phyloP scores from a whole-genome alignment of 2,888 invertebrate genomes.

The Anoncus sp. region DNA sequence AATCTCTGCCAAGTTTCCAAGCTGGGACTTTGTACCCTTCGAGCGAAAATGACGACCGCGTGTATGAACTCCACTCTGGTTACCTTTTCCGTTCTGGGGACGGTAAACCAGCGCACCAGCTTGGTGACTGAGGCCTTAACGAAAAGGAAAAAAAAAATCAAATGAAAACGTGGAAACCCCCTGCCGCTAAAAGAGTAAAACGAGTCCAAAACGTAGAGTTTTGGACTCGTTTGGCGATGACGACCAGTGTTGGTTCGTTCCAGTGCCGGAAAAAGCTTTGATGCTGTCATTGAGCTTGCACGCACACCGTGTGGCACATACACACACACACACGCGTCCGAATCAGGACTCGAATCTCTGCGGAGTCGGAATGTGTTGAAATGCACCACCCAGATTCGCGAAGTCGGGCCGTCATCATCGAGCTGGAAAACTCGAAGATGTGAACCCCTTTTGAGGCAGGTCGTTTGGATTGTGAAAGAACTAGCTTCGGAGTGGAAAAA shows the following conservation, averaged over 20 bases:
- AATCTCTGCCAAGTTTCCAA: slow-evolving; percentile 32
- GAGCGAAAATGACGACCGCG: slow-evolving; percentile 39
- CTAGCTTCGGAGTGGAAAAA: too few relatives aligned
- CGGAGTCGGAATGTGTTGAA: background rate
- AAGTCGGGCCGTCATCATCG: background rate
- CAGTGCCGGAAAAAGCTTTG: slow-evolving; percentile 11
- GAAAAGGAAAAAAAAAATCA: slow-evolving; percentile 13
- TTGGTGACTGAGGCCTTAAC: background rate
- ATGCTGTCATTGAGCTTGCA: background rate
- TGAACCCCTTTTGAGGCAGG: background rate
- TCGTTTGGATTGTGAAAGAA: too few relatives aligned
- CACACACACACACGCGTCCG: too few relatives aligned
- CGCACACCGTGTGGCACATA: background rate
- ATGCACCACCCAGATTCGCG: background rate
- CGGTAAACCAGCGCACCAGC: slow-evolving; percentile 14
- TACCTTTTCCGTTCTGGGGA: slow-evolving; percentile 29
- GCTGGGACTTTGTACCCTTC: slow-evolving; percentile 47
- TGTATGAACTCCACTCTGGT: slow-evolving; percentile 20
- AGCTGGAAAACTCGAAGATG: background rate
- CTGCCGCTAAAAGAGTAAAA: background rate
- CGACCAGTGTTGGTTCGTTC: background rate
- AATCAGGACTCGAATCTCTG: slow-evolving; percentile 8
- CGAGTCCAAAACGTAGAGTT: slow-evolving; percentile 34
- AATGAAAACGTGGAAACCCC: background rate
- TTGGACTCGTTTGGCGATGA: slow-evolving; percentile 52